Evolutionary conservation across 1,140 invertebrate genomes (phyloP).

Genomic region (Cecropterus lyciades): DNA sequence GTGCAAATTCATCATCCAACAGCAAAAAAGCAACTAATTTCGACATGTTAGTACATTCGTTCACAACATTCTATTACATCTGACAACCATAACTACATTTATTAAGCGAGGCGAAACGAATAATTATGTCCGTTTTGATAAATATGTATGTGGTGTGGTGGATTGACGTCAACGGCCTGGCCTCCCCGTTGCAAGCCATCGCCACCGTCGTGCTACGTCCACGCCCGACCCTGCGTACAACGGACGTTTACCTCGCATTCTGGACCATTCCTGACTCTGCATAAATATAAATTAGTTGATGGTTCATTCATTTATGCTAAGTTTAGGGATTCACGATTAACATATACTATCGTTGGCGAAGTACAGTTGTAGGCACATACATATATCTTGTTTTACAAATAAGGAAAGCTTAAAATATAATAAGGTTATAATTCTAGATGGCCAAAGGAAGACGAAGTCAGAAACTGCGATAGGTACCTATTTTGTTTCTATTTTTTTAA

Average conservation of each 20-base stretch:
- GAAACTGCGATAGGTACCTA: no score
- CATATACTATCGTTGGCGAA: no score
- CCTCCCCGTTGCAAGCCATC: conserved; percentile 30
- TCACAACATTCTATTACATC: no score
- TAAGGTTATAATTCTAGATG: no score
- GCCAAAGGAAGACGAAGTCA: no score
- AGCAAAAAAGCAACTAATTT: no score
- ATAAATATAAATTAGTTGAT: conserved; percentile 45
- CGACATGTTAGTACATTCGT: conserved; percentile 4
- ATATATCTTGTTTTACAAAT: no score
- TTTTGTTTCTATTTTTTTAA: no score
- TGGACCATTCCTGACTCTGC: conserved; percentile 41
- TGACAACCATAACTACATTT: no score
- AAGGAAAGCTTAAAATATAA: no score
- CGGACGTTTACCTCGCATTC: conserved; percentile 47
- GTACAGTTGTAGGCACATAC: no score
- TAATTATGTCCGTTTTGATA: conserved; percentile 48
- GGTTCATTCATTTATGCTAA: conserved; percentile 46
- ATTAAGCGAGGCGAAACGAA: conserved; percentile 47
- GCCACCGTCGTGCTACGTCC: background rate
- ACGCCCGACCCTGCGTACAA: conserved; percentile 29
- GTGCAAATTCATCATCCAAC: no score
- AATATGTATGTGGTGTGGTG: conserved; percentile 49
- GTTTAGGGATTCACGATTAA: background rate
- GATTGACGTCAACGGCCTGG: conserved; percentile 54